Percentiles rank a stretch among this genome's conserved stretches.
Conservation (phyloP, 2,797 vertebrate genomes). For the Melopsittacus undulatus region DNA sequence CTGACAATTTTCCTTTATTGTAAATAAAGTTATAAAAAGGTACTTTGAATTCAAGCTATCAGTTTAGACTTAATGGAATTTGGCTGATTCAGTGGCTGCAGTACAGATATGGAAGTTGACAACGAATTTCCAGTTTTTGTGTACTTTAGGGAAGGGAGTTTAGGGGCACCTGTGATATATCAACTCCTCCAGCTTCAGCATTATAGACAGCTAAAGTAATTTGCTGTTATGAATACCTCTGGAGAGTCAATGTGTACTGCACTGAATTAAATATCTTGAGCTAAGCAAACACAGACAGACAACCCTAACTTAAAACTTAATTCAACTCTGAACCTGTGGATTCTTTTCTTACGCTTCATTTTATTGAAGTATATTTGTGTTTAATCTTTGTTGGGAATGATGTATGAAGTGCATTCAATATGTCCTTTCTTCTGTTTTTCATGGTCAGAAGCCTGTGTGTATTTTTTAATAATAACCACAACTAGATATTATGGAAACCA, state of each 20-base stretch:
- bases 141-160: background rate
- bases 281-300: slow-evolving; percentile 10
- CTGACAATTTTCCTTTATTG: background rate
- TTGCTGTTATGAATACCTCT: background rate
- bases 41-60: background rate
- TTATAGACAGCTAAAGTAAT: background rate
- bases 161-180: background rate
- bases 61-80: background rate
- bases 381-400: background rate
- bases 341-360: background rate
- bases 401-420: background rate
- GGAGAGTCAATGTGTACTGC: background rate
- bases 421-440: background rate
- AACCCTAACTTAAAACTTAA: background rate
- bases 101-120: background rate
- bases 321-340: slow-evolving; percentile 14
- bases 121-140: background rate
- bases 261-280: slow-evolving; percentile 32
- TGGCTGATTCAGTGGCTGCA: background rate
- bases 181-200: background rate
- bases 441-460: background rate
- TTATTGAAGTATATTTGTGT: background rate
- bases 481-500: background rate
- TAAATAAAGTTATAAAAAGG: background rate
- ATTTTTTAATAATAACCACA: background rate